A percentile compares a stretch with the other conserved stretches of the same genome.
Conservation (phyloP, 2,888 invertebrate species). For the Ditula angustiorana region DNA sequence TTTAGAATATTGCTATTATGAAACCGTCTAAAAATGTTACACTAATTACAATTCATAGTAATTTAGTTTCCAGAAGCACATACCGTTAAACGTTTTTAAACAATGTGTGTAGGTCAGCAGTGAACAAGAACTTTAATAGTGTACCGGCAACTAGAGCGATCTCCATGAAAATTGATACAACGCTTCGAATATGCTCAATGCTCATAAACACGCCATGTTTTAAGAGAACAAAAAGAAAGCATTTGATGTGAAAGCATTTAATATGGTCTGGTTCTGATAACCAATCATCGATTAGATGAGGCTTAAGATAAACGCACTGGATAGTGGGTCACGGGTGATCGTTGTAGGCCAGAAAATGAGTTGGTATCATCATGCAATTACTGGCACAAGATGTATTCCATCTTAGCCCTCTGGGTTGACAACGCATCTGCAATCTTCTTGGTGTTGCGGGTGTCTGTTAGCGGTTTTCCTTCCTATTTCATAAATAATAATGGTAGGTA, state of each 20-base stretch:
- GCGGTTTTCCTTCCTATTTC: no score
- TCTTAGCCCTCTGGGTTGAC: no score
- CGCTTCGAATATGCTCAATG: conserved; percentile 1
- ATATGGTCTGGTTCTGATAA: conserved; percentile 23
- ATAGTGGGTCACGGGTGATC: conserved; percentile 17
- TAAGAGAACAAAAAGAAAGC: conserved; percentile 23
- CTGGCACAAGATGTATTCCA: no score
- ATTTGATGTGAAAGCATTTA: conserved; percentile 35
- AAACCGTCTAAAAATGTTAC: neutral
- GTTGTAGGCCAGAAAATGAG: neutral
- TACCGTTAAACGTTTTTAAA: conserved; percentile 9
- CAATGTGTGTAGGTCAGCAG: conserved; percentile 32
- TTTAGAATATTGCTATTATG: no score
- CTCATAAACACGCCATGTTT: conserved; percentile 18
- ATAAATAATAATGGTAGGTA: no score
- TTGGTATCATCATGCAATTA: neutral
- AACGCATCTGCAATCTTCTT: no score
- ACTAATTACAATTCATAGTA: neutral
- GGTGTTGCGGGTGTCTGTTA: no score
- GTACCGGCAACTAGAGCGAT: conserved; percentile 6
- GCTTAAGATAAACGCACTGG: conserved; percentile 8
- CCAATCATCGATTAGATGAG: conserved; percentile 33
- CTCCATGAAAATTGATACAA: conserved; percentile 23
- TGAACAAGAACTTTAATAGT: no score
- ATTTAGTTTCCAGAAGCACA: neutral